phyloP scores from a whole-genome alignment of 1,140 invertebrate species.

The Leptinotarsa texana region DNA sequence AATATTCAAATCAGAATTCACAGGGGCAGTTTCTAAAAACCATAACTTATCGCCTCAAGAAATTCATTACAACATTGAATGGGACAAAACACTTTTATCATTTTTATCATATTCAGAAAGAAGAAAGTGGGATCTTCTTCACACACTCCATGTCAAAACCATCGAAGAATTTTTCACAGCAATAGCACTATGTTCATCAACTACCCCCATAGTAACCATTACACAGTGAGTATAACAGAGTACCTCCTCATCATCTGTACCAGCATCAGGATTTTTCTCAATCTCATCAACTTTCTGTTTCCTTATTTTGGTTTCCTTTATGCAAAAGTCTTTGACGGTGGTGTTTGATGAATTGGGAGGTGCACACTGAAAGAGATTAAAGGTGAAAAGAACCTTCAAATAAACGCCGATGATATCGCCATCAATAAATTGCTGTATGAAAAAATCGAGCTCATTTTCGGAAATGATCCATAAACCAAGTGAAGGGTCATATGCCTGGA shows the following conservation, averaged over 20 bases:
- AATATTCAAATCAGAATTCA: no score
- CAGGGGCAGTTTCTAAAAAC: no score
- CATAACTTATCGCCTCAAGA: no score
- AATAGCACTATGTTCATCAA: constrained; percentile 2
- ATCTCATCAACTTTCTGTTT: neutral
- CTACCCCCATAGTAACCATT: neutral
- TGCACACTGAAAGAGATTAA: neutral
- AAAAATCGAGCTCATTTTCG: no score
- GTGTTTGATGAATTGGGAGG: neutral
- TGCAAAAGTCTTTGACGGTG: constrained; percentile 11
- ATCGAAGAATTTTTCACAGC: neutral
- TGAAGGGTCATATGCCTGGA: no score
- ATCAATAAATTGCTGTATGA: no score
- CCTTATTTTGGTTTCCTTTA: neutral
- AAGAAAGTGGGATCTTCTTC: neutral
- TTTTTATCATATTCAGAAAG: no score
- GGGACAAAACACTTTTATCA: no score
- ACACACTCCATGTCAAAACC: neutral
- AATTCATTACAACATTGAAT: no score
- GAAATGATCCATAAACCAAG: no score
- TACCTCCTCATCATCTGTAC: neutral
- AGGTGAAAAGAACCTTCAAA: no score
- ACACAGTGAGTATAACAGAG: neutral
- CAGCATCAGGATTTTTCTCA: neutral
- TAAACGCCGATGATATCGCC: no score